A percentile compares a stretch with the other conserved stretches of the same genome.
Conservation (phyloP, 2,888 invertebrate species). For the Phengaris alcon region DNA sequence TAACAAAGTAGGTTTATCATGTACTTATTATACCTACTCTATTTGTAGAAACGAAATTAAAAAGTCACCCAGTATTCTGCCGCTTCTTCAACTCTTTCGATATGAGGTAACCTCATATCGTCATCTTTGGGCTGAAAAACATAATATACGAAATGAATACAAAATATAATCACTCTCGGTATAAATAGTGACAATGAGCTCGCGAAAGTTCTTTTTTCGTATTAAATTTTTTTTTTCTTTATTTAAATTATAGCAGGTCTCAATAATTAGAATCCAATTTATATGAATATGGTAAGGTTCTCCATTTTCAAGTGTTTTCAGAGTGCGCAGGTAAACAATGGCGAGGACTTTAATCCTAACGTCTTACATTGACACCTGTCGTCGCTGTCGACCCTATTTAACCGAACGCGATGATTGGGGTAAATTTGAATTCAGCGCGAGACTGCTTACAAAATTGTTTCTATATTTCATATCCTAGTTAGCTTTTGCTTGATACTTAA, state of each 20-base stretch:
- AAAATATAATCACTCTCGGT: too few relatives aligned
- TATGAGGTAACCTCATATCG: too few relatives aligned
- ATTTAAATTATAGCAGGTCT: not conserved
- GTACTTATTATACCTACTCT: too few relatives aligned
- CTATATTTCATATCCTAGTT: not conserved
- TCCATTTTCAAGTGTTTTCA: not conserved
- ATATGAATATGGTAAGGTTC: not conserved
- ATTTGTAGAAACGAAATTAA: too few relatives aligned
- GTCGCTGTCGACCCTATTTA: constrained; percentile 21
- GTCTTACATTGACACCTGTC: constrained; percentile 26
- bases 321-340: constrained; percentile 4
- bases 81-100: too few relatives aligned
- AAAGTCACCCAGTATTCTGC: too few relatives aligned
- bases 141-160: too few relatives aligned
- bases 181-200: not conserved
- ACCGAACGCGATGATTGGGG: constrained; percentile 23
- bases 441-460: constrained; percentile 4
- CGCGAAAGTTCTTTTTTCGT: too few relatives aligned
- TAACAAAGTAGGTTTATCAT: too few relatives aligned
- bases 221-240: too few relatives aligned
- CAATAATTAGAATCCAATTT: constrained; percentile 1
- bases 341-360: constrained; percentile 14
- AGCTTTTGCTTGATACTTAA: not conserved
- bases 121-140: too few relatives aligned
- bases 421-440: constrained; percentile 13